A percentile compares a stretch with the other conserved stretches of the same genome.
Evolutionary conservation across 2,888 invertebrate species (phyloP).

Genomic region (Argynnis bischoffii): DNA sequence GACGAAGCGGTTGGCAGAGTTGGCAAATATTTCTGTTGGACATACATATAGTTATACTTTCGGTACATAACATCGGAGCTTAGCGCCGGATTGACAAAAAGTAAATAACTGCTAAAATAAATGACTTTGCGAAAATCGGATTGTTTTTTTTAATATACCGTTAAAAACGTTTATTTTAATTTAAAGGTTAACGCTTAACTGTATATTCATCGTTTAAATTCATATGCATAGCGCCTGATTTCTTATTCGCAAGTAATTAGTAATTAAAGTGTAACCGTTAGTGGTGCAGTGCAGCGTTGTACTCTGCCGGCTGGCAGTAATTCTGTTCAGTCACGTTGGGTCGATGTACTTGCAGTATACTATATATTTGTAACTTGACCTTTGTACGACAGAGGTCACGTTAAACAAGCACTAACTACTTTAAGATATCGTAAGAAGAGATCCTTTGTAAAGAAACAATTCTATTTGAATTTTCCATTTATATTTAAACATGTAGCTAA

Average conservation of each 20-base stretch:
- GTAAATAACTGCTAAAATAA: too few species aligned
- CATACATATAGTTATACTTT: too few species aligned
- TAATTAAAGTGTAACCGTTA: slow-evolving; percentile 29
- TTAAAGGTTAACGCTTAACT: too few species aligned
- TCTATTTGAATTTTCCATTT: too few species aligned
- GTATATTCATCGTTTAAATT: background rate
- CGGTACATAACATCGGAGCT: too few species aligned
- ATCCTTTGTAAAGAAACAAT: background rate
- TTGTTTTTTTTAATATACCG: too few species aligned
- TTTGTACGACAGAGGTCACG: slow-evolving; percentile 23
- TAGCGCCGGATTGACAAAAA: too few species aligned
- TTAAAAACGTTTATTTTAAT: too few species aligned
- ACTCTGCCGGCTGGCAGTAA: slow-evolving; percentile 14
- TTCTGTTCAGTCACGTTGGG: slow-evolving; percentile 23
- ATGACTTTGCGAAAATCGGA: too few species aligned
- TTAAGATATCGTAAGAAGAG: background rate
- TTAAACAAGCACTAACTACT: slow-evolving; percentile 17
- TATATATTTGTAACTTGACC: slow-evolving; percentile 18
- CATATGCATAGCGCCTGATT: background rate
- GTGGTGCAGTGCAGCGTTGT: slow-evolving; percentile 28
- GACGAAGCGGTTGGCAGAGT: too few species aligned
- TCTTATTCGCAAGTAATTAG: slow-evolving; percentile 23
- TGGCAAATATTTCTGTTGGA: too few species aligned
- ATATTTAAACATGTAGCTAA: too few species aligned
- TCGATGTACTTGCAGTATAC: slow-evolving; percentile 30